A percentile compares a stretch with the other conserved stretches of the same genome.
phyloP scores from a whole-genome alignment of 2,113 vertebrate genomes.

The Lagopus leucura region DNA sequence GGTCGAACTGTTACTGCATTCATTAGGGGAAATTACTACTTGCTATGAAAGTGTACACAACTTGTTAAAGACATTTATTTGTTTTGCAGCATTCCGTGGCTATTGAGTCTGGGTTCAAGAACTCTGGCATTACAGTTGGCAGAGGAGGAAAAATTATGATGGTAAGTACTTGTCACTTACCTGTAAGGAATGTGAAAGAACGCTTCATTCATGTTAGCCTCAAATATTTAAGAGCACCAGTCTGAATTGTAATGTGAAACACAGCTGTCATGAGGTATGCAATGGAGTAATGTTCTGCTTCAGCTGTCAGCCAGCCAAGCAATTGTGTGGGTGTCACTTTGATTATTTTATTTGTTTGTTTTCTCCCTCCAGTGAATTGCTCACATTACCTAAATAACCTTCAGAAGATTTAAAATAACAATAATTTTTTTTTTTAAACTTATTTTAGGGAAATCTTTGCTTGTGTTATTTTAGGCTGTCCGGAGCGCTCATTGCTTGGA shows the following conservation, averaged over 20 bases:
- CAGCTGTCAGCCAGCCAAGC: neutral
- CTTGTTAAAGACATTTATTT: neutral
- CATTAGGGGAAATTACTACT: neutral
- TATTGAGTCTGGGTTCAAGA: conserved; percentile 90
- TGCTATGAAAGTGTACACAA: neutral
- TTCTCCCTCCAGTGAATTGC: neutral
- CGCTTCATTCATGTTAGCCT: accelerated
- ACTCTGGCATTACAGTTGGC: conserved; percentile 92
- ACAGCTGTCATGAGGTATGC: neutral
- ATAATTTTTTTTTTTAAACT: neutral
- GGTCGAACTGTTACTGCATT: neutral
- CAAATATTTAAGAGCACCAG: neutral
- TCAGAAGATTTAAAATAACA: neutral
- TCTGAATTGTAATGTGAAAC: neutral
- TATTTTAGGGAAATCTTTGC: neutral
- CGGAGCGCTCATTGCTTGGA: conserved; percentile 93
- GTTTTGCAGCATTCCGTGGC: conserved; percentile 85
- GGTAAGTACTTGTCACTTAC: conserved; percentile 76
- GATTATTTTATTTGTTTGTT: neutral
- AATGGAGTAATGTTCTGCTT: neutral
- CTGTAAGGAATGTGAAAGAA: neutral
- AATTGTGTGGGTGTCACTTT: neutral
- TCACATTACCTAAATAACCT: neutral
- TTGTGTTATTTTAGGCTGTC: conserved; percentile 82
- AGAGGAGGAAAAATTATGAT: conserved; percentile 90